Evolutionary conservation across 37 sponge, comb jelly and placozoan species (phyloP).

Genomic region (Spongia lamella): DNA sequence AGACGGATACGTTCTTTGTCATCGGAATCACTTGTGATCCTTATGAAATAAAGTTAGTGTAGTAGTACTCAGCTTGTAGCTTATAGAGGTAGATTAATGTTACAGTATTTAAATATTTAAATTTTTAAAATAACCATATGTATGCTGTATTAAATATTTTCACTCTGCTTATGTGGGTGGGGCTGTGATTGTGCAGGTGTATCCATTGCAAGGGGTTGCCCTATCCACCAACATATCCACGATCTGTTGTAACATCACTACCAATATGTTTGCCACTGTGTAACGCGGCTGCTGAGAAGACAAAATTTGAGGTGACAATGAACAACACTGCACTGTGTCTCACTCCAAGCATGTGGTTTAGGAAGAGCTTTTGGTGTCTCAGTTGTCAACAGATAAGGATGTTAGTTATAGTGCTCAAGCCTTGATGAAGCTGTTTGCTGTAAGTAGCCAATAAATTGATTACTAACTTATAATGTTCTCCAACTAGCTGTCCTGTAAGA

Average conservation of each 20-base stretch:
- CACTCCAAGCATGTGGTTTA: no score
- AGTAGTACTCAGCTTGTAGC: not conserved
- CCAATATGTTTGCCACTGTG: slow-evolving; percentile 68
- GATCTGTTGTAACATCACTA: slow-evolving; percentile 72
- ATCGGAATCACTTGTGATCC: slow-evolving; percentile 75
- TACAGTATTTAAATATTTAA: no score
- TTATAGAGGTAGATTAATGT: not conserved
- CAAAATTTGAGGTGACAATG: slow-evolving; percentile 53
- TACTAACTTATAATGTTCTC: not conserved
- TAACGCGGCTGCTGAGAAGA: slow-evolving; percentile 58
- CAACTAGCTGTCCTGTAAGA: not conserved
- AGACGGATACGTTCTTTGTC: slow-evolving; percentile 67
- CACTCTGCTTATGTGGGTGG: not conserved
- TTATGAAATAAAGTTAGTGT: slow-evolving; percentile 55
- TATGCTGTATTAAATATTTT: no score
- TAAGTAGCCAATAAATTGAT: slow-evolving; percentile 20
- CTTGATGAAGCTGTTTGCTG: slow-evolving; percentile 80
- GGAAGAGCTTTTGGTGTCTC: no score
- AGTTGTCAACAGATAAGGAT: no score
- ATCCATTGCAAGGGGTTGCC: slow-evolving; percentile 69
- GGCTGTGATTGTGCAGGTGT: slow-evolving; percentile 29
- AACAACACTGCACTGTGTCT: no score
- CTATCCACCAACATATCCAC: slow-evolving; percentile 70
- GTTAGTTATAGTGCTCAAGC: slow-evolving; percentile 1
- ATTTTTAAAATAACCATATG: no score